phyloP scores from a whole-genome alignment of 1,140 invertebrate species.

The Drosophila orena region DNA sequence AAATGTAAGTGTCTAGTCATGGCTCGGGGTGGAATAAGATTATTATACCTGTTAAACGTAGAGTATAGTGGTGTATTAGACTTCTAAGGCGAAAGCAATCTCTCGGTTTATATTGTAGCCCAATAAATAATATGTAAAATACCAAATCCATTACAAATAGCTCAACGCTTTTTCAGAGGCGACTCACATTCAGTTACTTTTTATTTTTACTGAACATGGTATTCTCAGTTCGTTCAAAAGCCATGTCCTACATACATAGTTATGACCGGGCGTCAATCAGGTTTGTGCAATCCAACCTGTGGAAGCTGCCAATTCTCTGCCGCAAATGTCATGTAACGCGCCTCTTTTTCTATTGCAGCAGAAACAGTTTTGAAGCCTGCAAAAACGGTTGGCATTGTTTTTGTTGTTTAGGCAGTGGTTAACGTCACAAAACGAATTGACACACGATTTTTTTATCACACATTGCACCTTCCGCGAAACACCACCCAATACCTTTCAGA shows the following conservation, averaged over 20 bases:
- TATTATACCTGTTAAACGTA: too few species aligned
- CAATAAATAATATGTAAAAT: too few species aligned
- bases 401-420: constrained; percentile 77
- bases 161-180: background rate
- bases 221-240: background rate
- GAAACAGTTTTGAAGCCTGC: constrained; percentile 40
- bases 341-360: constrained; percentile 77
- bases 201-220: background rate
- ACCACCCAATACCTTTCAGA: constrained; percentile 12
- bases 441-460: constrained; percentile 79
- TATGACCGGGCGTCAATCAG: constrained; percentile 34
- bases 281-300: constrained; percentile 33
- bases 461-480: constrained; percentile 38
- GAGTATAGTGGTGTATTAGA: too few species aligned
- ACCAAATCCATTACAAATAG: too few species aligned
- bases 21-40: too few species aligned
- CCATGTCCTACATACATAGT: background rate
- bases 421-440: constrained; percentile 81
- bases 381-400: constrained; percentile 47
- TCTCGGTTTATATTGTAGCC: too few species aligned
- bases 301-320: constrained; percentile 73
- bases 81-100: too few species aligned
- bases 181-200: background rate
- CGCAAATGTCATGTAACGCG: constrained; percentile 78
- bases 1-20: too few species aligned